Evolutionary conservation across 2,888 invertebrate species (phyloP).

Genomic region (Dolichomitus sp.): DNA sequence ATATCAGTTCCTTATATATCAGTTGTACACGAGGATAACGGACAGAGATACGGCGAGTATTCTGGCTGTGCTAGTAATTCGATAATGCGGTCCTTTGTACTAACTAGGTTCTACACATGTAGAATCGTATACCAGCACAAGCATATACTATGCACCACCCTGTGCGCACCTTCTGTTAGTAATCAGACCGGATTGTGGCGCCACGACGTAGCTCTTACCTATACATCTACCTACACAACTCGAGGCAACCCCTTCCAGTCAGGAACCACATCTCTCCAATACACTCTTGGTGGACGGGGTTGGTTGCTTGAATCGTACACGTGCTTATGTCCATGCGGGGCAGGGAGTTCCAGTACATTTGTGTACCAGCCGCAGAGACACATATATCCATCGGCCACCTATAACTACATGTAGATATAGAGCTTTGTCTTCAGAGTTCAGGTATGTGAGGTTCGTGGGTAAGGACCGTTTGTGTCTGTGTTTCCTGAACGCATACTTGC

Average conservation of each 20-base stretch:
- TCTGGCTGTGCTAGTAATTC: constrained; percentile 20
- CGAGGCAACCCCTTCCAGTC: neutral
- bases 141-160: neutral
- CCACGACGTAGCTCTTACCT: constrained; percentile 1
- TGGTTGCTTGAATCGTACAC: neutral
- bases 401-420: constrained; percentile 1
- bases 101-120: constrained; percentile 41
- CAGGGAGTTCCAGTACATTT: neutral
- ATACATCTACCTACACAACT: neutral
- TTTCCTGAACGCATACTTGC: neutral
- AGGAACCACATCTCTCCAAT: constrained; percentile 37
- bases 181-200: constrained; percentile 8
- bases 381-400: neutral
- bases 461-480: neutral
- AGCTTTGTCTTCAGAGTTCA: neutral
- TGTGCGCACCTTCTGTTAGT: constrained; percentile 8
- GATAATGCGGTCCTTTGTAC: constrained; percentile 54
- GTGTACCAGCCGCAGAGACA: neutral
- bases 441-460: constrained; percentile 1
- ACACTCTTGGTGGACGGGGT: neutral
- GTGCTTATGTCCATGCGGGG: neutral
- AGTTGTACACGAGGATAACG: neutral
- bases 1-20: neutral
- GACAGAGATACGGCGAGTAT: constrained; percentile 11
- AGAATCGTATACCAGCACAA: neutral